A percentile compares a stretch with the other conserved stretches of the same genome.
Conservation (phyloP, 2,888 invertebrate genomes). For the Acleris laterana region DNA sequence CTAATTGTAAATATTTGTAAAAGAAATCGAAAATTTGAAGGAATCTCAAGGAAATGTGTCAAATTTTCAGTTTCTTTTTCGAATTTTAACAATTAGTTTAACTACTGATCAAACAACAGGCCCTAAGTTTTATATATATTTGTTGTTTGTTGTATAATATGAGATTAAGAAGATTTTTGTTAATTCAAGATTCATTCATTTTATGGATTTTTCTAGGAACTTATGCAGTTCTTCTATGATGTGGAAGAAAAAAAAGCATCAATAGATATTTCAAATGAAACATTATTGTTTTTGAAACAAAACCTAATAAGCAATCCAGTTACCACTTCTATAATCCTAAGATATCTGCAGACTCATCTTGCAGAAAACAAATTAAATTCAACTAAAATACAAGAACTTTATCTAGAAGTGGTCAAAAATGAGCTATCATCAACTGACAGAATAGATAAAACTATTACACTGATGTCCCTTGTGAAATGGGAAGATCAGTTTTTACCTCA, state of each 20-base stretch:
- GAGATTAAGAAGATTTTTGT: not conserved
- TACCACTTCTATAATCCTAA: conserved; percentile 63
- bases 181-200: not conserved
- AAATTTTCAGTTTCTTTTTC: too few species aligned
- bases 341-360: conserved; percentile 59
- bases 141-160: too few species aligned
- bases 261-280: conserved; percentile 59
- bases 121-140: too few species aligned
- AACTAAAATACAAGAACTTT: conserved; percentile 64
- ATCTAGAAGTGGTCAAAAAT: conserved; percentile 64
- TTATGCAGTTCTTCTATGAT: conserved; percentile 64
- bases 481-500: conserved; percentile 58
- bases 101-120: too few species aligned
- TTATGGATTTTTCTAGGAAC: conserved; percentile 59
- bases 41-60: too few species aligned
- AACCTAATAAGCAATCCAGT: conserved; percentile 77
- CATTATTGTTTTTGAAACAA: conserved; percentile 68
- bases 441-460: conserved; percentile 66
- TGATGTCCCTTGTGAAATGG: conserved; percentile 69
- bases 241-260: conserved; percentile 60
- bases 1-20: too few species aligned
- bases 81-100: too few species aligned
- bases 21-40: too few species aligned
- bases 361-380: conserved; percentile 49
- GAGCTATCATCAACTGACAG: conserved; percentile 62